Evolutionary conservation across 2,113 vertebrate genomes (phyloP).

Genomic region (Heteronetta atricapilla): DNA sequence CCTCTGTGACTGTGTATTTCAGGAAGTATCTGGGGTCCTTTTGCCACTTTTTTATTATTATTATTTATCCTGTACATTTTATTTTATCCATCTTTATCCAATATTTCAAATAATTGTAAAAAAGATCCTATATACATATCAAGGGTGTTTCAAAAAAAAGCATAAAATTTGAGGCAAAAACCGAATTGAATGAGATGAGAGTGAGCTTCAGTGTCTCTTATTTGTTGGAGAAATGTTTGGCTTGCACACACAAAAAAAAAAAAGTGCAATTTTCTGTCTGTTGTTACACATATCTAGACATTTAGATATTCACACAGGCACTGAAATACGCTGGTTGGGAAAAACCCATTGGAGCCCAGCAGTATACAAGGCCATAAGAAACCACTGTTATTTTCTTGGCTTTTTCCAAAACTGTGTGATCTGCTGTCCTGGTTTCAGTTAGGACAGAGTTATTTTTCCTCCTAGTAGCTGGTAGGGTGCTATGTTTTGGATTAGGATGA

Average conservation of each 20-base stretch:
- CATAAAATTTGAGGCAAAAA: not conserved
- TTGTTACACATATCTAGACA: not conserved
- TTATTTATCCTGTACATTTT: not conserved
- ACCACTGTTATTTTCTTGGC: not conserved
- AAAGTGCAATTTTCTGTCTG: not conserved
- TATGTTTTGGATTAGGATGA: too few species aligned
- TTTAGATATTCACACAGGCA: not conserved
- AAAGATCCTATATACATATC: fast-evolving
- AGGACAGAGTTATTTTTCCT: too few species aligned
- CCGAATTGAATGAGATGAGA: not conserved
- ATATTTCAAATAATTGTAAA: not conserved
- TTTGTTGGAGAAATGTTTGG: not conserved
- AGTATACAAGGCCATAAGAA: not conserved
- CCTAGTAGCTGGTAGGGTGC: too few species aligned
- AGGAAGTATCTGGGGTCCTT: not conserved
- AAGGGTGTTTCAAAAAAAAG: not conserved
- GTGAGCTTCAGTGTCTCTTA: not conserved
- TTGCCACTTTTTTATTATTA: not conserved
- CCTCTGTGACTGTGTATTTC: not conserved
- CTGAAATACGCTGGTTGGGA: not conserved
- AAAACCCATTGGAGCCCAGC: not conserved
- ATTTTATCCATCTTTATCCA: not conserved
- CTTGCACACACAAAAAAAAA: not conserved
- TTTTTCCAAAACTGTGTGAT: not conserved
- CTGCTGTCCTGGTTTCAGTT: too few species aligned